Evolutionary conservation across 2,797 vertebrate genomes (phyloP).

Genomic region (Triplophysa yarkandensis): DNA sequence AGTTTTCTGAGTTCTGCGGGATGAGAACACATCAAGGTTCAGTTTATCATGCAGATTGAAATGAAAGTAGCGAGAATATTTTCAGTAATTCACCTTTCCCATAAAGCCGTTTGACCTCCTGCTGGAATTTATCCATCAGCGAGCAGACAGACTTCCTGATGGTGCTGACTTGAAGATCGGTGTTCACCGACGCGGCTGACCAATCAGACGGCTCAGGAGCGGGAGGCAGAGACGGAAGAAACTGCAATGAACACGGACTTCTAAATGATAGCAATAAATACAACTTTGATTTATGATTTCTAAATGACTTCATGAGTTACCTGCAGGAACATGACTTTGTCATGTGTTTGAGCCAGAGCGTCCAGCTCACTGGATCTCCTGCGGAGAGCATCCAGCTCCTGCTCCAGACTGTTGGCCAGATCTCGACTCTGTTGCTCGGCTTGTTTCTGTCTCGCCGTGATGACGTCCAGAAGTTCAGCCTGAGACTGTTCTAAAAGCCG

Average conservation of each 20-base stretch:
- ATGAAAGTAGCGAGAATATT: too few relatives aligned
- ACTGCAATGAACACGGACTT: slow-evolving; percentile 53
- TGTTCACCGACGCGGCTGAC: slow-evolving; percentile 73
- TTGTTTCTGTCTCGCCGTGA: slow-evolving; percentile 69
- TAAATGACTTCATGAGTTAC: too few relatives aligned
- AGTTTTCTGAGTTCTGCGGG: slow-evolving; percentile 75
- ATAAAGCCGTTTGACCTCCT: slow-evolving; percentile 73
- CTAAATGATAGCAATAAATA: background rate
- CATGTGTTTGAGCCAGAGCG: slow-evolving; percentile 63
- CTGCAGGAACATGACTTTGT: slow-evolving; percentile 78
- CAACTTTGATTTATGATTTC: too few relatives aligned
- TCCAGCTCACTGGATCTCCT: slow-evolving; percentile 77
- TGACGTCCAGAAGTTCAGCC: slow-evolving; percentile 78
- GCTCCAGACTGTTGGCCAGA: slow-evolving; percentile 72
- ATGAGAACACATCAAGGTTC: slow-evolving; percentile 41
- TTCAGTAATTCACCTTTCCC: slow-evolving; percentile 76
- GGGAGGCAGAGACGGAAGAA: slow-evolving; percentile 58
- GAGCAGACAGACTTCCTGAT: slow-evolving; percentile 72
- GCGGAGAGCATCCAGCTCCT: slow-evolving; percentile 74
- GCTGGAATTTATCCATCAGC: slow-evolving; percentile 73
- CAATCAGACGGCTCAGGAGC: slow-evolving; percentile 71
- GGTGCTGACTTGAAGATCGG: slow-evolving; percentile 74
- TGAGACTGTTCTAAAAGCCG: slow-evolving; percentile 78
- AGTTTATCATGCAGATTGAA: slow-evolving; percentile 55
- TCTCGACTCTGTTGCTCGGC: slow-evolving; percentile 75